Conservation (phyloP, 2,113 vertebrate species). For the Phalacrocorax pelagicus region DNA sequence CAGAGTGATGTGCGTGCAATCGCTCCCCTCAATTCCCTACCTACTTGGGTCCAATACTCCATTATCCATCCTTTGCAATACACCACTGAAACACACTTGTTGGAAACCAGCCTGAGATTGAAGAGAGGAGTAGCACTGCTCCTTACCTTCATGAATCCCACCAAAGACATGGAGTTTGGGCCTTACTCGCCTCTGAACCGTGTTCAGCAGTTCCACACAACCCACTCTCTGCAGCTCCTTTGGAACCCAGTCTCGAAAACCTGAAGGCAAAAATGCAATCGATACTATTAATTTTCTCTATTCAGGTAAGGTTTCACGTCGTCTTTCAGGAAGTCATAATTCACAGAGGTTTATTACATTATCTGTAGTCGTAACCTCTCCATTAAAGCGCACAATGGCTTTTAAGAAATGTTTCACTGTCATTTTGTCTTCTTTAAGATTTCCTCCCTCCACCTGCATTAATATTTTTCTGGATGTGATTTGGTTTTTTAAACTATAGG, state of each 20-base stretch:
- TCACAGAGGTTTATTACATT: slow-evolving; percentile 78
- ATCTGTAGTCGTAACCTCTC: slow-evolving; percentile 80
- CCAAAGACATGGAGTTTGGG: slow-evolving; percentile 97
- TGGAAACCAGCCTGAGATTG: neutral
- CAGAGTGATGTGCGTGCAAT: neutral
- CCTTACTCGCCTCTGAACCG: slow-evolving; percentile 92
- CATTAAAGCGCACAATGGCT: slow-evolving; percentile 76
- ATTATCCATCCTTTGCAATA: neutral
- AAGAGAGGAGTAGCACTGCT: neutral
- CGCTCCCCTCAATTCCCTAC: neutral
- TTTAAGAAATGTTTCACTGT: slow-evolving; percentile 75
- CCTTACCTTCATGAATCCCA: slow-evolving; percentile 95
- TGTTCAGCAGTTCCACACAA: slow-evolving; percentile 97
- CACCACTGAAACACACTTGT: neutral
- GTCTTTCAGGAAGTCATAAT: slow-evolving; percentile 78
- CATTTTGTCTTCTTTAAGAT: slow-evolving; percentile 70
- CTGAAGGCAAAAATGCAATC: slow-evolving; percentile 76
- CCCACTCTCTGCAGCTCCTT: slow-evolving; percentile 97
- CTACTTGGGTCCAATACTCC: neutral
- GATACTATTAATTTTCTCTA: slow-evolving; percentile 60
- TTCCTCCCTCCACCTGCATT: slow-evolving; percentile 62
- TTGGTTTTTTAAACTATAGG: slow-evolving; percentile 65
- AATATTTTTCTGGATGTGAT: slow-evolving; percentile 64
- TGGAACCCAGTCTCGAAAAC: slow-evolving; percentile 98
- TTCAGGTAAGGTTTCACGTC: slow-evolving; percentile 70